Base-by-base conservation (phyloP, 1,140 invertebrate genomes). In the Platyscapa corneri region DNA sequence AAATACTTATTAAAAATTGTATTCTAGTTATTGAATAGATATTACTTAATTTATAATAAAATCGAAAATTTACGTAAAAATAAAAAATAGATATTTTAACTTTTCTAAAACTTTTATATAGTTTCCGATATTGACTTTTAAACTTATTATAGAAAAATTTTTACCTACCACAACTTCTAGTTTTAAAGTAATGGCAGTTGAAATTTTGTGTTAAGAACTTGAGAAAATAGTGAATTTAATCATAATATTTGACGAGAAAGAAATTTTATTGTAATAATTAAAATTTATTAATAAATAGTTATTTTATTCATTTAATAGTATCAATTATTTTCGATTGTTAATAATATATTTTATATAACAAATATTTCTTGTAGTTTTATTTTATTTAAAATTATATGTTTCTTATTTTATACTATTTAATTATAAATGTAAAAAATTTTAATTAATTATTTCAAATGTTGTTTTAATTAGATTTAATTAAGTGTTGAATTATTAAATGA, bases 61-160 rank as follows among this genome's bases (percentile, higher is more conserved):
- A 74, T 74, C n/a, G 8, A 74, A 39, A 2, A 39, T 72, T 20
- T 72, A 39, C 37, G 70, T 23, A 42, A 74, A n/a, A 74, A 74
- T 74, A 74, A 42, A 70, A 74, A 42, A 23, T 74, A 74, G 37
- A 42, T n/a, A 27, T 20, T 74, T 42, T 12, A 74, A 74, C 37
- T 42, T 42, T 74, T 37, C 18, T 10, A 3, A n/a, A 74, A 74
- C 70, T 74, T 74, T 74, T 74, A 74, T 74, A 74, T 42, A 42
- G 70, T 42, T 74, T 42, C 37, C 23, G n/a, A 74, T 74, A 74
- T 74, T 42, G 42, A 74, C 37, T 74, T 74, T 74, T 74, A n/a
- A 74, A 42, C 70, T 27, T 67, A 30, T 74, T 18, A 42, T 74
- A 42, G 8, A 42, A 2, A 74, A 42, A 74, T n/a, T 42, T 74